Evolutionary conservation across 2,113 vertebrate genomes (phyloP).

Genomic region (Sinocyclocheilus anophthalmus): DNA sequence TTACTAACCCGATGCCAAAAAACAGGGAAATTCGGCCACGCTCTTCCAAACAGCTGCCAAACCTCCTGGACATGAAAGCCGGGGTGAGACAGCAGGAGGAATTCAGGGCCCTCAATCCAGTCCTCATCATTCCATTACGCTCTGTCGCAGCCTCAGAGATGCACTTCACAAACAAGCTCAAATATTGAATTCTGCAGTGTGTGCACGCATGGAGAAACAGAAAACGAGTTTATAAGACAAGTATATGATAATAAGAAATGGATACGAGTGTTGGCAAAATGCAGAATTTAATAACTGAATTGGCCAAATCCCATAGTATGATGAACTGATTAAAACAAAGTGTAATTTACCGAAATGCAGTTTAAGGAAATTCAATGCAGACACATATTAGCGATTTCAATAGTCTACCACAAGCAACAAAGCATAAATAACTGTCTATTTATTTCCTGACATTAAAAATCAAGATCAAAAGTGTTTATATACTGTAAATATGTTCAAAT

Average conservation of each 20-base stretch:
- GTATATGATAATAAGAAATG: background rate
- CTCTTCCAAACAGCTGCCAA: conserved; percentile 30
- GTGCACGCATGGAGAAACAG: background rate
- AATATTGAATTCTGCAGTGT: background rate
- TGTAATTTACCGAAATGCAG: background rate
- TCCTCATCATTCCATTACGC: conserved; percentile 11
- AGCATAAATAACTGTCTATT: background rate
- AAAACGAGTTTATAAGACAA: background rate
- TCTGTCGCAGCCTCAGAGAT: background rate
- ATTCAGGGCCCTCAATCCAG: conserved; percentile 1
- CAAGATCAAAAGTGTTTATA: background rate
- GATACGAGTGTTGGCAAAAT: background rate
- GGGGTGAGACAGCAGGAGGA: background rate
- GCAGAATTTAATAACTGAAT: background rate
- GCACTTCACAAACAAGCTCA: background rate
- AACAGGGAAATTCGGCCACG: background rate
- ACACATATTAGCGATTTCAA: background rate
- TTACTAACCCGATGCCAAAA: background rate
- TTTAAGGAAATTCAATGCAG: background rate
- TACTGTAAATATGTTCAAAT: background rate
- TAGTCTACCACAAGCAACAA: background rate
- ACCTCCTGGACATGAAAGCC: background rate
- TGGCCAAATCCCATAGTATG: background rate
- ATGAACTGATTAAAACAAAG: background rate
- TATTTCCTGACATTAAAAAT: background rate